Conservation (phyloP, 1,140 invertebrate species). For the Ganaspis sp. region DNA sequence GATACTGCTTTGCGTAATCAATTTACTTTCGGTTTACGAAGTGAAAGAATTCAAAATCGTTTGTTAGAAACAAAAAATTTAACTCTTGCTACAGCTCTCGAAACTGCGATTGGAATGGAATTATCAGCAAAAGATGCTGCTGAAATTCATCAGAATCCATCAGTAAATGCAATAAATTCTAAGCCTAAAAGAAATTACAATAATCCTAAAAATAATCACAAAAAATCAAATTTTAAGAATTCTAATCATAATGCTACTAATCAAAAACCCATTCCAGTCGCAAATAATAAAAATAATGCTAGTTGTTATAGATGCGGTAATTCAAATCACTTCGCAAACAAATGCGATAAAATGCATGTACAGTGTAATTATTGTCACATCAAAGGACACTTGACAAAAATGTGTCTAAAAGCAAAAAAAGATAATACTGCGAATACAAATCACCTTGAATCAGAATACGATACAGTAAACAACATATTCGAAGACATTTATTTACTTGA, state of each 20-base stretch:
- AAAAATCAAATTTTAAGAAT: background rate
- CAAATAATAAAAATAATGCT: too few species aligned
- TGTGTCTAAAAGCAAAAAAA: too few species aligned
- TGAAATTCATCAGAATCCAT: background rate
- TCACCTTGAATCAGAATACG: too few species aligned
- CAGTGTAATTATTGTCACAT: too few species aligned
- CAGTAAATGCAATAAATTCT: background rate
- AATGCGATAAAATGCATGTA: too few species aligned
- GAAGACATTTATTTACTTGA: too few species aligned
- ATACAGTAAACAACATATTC: too few species aligned
- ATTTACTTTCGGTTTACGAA: slow-evolving; percentile 10
- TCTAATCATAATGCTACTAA: background rate
- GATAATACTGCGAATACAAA: too few species aligned
- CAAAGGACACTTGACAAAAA: too few species aligned
- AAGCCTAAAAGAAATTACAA: background rate
- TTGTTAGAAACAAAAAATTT: slow-evolving; percentile 8
- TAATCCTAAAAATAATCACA: background rate
- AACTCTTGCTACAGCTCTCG: background rate
- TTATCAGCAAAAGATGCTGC: background rate
- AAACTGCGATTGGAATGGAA: slow-evolving; percentile 27
- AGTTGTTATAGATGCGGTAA: too few species aligned
- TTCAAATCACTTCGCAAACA: too few species aligned
- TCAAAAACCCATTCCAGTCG: background rate
- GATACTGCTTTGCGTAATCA: slow-evolving; percentile 16
- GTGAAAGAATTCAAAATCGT: slow-evolving; percentile 1